A percentile compares a stretch with the other conserved stretches of the same genome.
phyloP scores from a whole-genome alignment of 2,888 invertebrate genomes.

The Leptinotarsa juncta region DNA sequence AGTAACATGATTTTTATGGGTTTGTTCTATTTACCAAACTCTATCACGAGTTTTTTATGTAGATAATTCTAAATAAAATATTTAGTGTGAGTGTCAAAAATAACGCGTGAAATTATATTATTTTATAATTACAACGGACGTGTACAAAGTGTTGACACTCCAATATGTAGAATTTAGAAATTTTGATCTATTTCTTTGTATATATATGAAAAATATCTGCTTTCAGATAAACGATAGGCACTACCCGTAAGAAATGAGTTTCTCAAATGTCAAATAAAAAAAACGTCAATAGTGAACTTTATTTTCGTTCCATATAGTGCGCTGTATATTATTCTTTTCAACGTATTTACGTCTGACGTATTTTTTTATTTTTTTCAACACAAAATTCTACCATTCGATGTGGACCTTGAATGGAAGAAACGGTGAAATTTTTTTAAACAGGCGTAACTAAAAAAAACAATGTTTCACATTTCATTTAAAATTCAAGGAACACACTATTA shows the following conservation, averaged over 20 bases:
- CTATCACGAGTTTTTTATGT: slow-evolving; percentile 47
- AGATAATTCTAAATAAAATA: slow-evolving; percentile 51
- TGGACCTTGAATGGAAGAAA: too few species aligned
- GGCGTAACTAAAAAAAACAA: too few species aligned
- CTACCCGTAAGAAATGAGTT: not conserved
- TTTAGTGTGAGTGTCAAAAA: slow-evolving; percentile 48
- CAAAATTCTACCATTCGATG: too few species aligned
- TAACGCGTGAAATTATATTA: slow-evolving; percentile 25
- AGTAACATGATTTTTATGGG: slow-evolving; percentile 6
- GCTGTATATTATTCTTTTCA: too few species aligned
- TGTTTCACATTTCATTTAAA: too few species aligned
- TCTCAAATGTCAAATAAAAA: slow-evolving; percentile 11
- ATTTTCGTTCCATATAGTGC: too few species aligned
- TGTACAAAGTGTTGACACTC: slow-evolving; percentile 40
- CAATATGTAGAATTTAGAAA: not conserved
- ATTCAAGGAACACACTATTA: too few species aligned
- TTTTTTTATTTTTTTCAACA: too few species aligned
- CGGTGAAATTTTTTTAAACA: too few species aligned
- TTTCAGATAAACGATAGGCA: slow-evolving; percentile 16
- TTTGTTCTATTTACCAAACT: slow-evolving; percentile 46
- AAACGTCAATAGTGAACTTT: too few species aligned
- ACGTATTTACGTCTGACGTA: too few species aligned
- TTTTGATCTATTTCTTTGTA: not conserved
- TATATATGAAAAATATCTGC: slow-evolving; percentile 19
- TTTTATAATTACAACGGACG: slow-evolving; percentile 26